Percentiles rank a stretch among this genome's conserved stretches.
phyloP scores from a whole-genome alignment of 2,888 invertebrate species.

The Melanotus villosus region DNA sequence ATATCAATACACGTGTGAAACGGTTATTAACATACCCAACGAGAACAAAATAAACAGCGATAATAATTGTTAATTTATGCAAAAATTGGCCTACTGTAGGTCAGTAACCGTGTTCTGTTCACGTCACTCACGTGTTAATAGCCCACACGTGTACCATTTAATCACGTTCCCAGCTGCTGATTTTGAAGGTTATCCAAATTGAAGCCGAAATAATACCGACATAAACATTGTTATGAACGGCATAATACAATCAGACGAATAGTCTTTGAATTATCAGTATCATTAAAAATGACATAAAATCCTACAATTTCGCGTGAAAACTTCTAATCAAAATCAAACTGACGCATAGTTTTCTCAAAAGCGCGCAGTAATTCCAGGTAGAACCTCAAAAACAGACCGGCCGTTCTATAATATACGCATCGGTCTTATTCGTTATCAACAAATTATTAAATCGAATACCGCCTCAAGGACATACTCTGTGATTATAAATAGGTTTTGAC shows the following conservation, averaged over 20 bases:
- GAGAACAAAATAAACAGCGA: not conserved
- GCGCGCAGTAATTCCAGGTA: not conserved
- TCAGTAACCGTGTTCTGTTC: slow-evolving; percentile 13
- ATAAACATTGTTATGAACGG: no score
- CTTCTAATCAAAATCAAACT: not conserved
- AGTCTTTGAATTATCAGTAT: no score
- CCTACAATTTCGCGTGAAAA: not conserved
- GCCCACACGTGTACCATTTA: slow-evolving; percentile 17
- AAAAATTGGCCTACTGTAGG: slow-evolving; percentile 11
- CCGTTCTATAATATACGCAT: not conserved
- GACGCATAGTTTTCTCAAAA: not conserved
- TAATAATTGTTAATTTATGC: not conserved
- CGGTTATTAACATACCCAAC: no score
- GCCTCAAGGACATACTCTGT: slow-evolving; percentile 28
- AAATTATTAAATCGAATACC: slow-evolving; percentile 30
- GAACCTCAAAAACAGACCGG: not conserved
- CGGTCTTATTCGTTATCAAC: slow-evolving; percentile 14
- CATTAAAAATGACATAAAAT: no score
- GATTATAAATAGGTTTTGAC: slow-evolving; percentile 18
- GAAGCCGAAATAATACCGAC: not conserved
- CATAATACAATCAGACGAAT: no score
- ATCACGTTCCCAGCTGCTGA: slow-evolving; percentile 6
- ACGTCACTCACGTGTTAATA: slow-evolving; percentile 11
- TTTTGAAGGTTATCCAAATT: slow-evolving; percentile 20
- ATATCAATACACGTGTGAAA: no score